Percentiles rank a stretch among this genome's conserved stretches.
Conservation (phyloP, 2,113 vertebrate genomes). For the Halcyon senegalensis region DNA sequence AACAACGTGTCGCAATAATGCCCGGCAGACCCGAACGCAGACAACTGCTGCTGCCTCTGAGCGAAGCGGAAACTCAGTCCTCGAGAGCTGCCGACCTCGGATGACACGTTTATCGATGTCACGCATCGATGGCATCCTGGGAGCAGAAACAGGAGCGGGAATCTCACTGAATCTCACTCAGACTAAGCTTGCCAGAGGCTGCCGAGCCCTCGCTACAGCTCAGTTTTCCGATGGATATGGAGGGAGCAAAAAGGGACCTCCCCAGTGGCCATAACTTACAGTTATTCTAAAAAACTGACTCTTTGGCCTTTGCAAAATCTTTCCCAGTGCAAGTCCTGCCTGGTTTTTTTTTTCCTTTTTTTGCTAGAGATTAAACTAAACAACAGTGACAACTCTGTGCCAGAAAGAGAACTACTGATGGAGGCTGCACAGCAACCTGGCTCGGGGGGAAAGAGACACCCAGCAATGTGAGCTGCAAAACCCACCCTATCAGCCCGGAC, state of each 20-base stretch:
- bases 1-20: rapidly evolving
- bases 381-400: background rate
- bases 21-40: background rate
- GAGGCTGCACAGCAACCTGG: background rate
- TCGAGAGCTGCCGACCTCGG: background rate
- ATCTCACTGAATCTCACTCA: background rate
- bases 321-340: background rate
- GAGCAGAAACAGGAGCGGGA: background rate
- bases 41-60: background rate
- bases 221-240: background rate
- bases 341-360: background rate
- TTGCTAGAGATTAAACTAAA: background rate
- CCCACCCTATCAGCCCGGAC: rapidly evolving
- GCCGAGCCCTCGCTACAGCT: background rate
- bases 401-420: background rate
- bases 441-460: background rate
- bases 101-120: background rate
- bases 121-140: background rate
- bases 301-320: background rate
- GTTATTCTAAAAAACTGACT: background rate
- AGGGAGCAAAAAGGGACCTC: background rate
- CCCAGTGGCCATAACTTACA: background rate
- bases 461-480: background rate
- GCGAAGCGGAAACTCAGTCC: background rate
- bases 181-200: background rate